Percentiles rank a stretch among this genome's conserved stretches.
phyloP scores from a whole-genome alignment of 2,888 invertebrate species.

The Chouioia cunea region DNA sequence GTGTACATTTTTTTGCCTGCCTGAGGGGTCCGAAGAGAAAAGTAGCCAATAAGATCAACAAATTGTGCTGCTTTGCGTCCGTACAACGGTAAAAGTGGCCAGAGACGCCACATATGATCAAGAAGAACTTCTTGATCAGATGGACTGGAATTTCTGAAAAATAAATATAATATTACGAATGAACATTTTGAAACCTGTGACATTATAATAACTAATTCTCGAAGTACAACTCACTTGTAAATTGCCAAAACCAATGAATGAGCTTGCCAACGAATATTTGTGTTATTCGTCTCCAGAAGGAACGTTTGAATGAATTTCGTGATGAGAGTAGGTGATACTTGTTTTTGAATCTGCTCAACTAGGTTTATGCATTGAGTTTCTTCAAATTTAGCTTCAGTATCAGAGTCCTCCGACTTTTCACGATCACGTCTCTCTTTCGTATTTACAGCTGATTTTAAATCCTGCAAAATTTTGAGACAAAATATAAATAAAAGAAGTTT shows the following conservation, averaged over 20 bases:
- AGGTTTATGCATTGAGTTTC: conserved; percentile 77
- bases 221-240: conserved; percentile 75
- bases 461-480: conserved; percentile 49
- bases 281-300: conserved; percentile 92
- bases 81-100: conserved; percentile 90
- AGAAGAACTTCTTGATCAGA: conserved; percentile 84
- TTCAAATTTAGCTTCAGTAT: conserved; percentile 76
- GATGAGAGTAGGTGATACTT: conserved; percentile 70
- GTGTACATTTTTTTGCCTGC: conserved; percentile 78
- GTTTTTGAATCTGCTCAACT: conserved; percentile 79
- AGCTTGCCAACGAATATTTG: conserved; percentile 94
- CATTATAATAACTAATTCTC: conserved; percentile 17
- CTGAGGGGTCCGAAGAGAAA: conserved; percentile 87
- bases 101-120: conserved; percentile 89
- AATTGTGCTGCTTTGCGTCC: conserved; percentile 96
- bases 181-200: neutral
- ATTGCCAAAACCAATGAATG: conserved; percentile 88
- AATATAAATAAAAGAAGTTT: conserved; percentile 11
- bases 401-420: conserved; percentile 78
- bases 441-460: conserved; percentile 55
- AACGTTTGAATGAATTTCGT: conserved; percentile 87
- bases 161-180: conserved; percentile 3
- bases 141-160: conserved; percentile 78
- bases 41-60: conserved; percentile 95
- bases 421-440: conserved; percentile 72